Conservation (phyloP, 2,113 vertebrate genomes). For the Pseudorasbora parva region DNA sequence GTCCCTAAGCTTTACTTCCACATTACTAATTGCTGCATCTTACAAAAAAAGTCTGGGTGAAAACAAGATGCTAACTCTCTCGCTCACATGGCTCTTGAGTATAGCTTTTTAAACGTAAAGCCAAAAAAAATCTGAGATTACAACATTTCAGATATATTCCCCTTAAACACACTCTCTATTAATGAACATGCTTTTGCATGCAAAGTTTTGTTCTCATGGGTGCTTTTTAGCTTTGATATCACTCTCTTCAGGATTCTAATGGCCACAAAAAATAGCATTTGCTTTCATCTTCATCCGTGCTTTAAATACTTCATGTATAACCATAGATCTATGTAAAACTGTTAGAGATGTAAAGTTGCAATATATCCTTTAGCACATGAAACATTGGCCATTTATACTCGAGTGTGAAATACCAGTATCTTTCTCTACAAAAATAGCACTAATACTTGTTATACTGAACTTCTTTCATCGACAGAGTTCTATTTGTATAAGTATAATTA, state of each 20-base stretch:
- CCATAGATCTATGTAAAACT: neutral
- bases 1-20: neutral
- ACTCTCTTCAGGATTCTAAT: neutral
- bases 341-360: neutral
- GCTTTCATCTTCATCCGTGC: constrained; percentile 5
- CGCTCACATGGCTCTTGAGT: neutral
- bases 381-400: neutral
- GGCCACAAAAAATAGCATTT: neutral
- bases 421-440: neutral
- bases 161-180: constrained; percentile 5
- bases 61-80: neutral
- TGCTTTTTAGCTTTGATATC: neutral
- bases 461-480: neutral
- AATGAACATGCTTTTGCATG: neutral
- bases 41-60: neutral
- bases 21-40: neutral
- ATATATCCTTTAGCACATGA: neutral
- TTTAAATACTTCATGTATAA: neutral
- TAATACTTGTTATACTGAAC: neutral
- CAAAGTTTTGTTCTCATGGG: neutral
- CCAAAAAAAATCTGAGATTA: neutral
- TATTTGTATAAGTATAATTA: neutral
- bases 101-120: neutral
- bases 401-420: too few species aligned
- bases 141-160: neutral